Evolutionary conservation across 2,797 vertebrate species (phyloP).

Genomic region (Fistularia tabacaria): DNA sequence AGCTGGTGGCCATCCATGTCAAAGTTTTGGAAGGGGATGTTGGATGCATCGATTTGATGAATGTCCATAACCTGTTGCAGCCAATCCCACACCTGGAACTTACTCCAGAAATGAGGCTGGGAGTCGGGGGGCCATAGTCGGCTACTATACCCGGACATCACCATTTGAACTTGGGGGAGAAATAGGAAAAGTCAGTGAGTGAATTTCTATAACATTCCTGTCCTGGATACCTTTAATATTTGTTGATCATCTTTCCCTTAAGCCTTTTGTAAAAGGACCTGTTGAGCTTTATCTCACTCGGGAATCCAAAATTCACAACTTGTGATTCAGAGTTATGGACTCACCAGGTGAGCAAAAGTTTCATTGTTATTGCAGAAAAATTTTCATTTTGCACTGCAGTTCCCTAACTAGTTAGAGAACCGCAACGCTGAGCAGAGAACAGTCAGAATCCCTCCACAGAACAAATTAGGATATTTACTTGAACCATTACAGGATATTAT

Average conservation of each 20-base stretch:
- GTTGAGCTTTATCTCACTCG: conserved; percentile 27
- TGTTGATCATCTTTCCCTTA: conserved; percentile 15
- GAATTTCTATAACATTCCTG: too few species aligned
- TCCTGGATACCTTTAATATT: conserved; percentile 24
- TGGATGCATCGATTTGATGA: conserved; percentile 91
- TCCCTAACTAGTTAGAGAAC: conserved; percentile 9
- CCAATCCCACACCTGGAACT: conserved; percentile 99
- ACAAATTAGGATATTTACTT: conserved; percentile 29
- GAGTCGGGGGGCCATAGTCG: conserved; percentile 87
- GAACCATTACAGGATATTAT: conserved; percentile 18
- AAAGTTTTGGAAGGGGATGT: conserved; percentile 92
- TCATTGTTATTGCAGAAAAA: conserved; percentile 30
- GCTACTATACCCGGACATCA: conserved; percentile 75
- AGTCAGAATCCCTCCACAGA: conserved; percentile 26
- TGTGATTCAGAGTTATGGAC: too few species aligned
- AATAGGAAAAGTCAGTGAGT: background rate
- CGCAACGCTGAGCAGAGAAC: conserved; percentile 23
- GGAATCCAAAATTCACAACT: too few species aligned
- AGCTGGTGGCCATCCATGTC: conserved; percentile 91
- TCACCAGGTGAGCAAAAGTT: conserved; percentile 43
- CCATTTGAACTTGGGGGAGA: conserved; percentile 52
- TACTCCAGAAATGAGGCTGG: conserved; percentile 94
- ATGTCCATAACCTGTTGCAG: conserved; percentile 94
- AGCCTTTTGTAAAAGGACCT: conserved; percentile 4
- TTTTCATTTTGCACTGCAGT: conserved; percentile 30